These are phyloP conservation scores for Lacerta viridis DNA, from an alignment of 2,797 vertebrate genomes.

Conservation along the genomic window DNA sequence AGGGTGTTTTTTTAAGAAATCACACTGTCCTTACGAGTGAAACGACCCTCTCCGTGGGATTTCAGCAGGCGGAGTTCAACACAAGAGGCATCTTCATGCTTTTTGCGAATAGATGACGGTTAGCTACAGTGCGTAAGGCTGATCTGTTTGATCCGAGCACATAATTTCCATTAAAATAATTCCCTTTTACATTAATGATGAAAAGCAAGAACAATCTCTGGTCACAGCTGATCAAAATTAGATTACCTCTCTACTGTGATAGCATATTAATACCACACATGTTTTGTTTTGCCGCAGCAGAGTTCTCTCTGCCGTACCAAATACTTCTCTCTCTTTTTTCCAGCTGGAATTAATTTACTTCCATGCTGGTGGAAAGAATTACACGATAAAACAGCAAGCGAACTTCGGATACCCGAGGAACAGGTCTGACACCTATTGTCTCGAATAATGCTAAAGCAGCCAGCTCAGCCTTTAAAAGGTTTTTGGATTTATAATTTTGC, in stretches of 20 bases:
- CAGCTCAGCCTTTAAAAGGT: slow-evolving; percentile 47
- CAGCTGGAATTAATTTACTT: slow-evolving; percentile 52
- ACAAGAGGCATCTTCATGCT: background rate
- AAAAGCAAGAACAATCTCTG: slow-evolving; percentile 45
- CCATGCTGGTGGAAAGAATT: slow-evolving; percentile 44
- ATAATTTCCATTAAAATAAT: slow-evolving; percentile 33
- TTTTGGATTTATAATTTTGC: slow-evolving; percentile 17
- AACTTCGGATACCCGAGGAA: slow-evolving; percentile 45
- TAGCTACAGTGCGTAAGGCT: slow-evolving; percentile 28
- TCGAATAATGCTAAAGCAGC: slow-evolving; percentile 50
- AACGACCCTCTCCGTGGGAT: background rate
- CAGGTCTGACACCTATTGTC: slow-evolving; percentile 36
- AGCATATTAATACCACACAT: slow-evolving; percentile 50
- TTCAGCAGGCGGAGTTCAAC: slow-evolving; percentile 1
- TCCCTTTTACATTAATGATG: slow-evolving; percentile 56
- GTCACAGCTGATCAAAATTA: slow-evolving; percentile 53
- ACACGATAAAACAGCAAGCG: slow-evolving; percentile 35
- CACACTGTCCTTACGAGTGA: background rate
- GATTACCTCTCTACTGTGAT: slow-evolving; percentile 47
- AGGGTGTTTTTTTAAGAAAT: background rate
- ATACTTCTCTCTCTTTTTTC: slow-evolving; percentile 45
- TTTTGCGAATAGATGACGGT: slow-evolving; percentile 30
- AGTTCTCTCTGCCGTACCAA: slow-evolving; percentile 53
- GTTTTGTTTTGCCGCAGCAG: slow-evolving; percentile 53
- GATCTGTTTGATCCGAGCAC: slow-evolving; percentile 28